These are phyloP conservation scores for Pomacea canaliculata DNA, from an alignment of 2,888 invertebrate genomes.

Conservation along the genomic window DNA sequence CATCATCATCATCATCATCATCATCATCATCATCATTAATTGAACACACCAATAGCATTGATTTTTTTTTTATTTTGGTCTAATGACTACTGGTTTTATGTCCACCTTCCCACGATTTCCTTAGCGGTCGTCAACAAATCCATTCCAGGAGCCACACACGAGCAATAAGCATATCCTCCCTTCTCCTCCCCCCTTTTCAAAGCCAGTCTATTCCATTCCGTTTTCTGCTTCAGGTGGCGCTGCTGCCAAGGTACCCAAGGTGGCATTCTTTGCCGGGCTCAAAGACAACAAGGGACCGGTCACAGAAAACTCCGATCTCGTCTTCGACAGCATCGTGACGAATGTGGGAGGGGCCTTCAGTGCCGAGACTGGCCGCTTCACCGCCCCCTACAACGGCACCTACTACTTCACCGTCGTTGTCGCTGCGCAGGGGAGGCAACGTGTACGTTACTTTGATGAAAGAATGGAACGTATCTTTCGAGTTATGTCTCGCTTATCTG, in stretches of 20 bases:
- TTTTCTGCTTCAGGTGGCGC: too few species aligned
- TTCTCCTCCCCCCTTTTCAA: too few species aligned
- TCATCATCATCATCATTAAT: too few species aligned
- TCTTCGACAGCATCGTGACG: conserved; percentile 64
- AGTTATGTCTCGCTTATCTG: background rate
- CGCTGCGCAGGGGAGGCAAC: conserved; percentile 66
- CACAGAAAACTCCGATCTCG: conserved; percentile 54
- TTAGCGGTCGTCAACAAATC: too few species aligned
- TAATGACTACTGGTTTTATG: too few species aligned
- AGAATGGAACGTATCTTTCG: conserved; percentile 25
- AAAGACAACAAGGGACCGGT: conserved; percentile 62
- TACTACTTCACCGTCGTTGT: conserved; percentile 67
- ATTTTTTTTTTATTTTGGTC: too few species aligned
- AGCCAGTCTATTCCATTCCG: too few species aligned
- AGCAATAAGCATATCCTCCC: too few species aligned
- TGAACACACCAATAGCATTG: too few species aligned
- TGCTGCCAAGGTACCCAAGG: conserved; percentile 37
- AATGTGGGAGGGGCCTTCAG: conserved; percentile 63
- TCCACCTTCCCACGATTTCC: too few species aligned
- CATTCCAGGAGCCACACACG: too few species aligned
- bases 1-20: conserved; percentile 35
- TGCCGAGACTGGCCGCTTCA: conserved; percentile 59
- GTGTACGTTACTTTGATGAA: conserved; percentile 50
- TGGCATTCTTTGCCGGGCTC: conserved; percentile 67
- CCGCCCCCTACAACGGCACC: conserved; percentile 63